Percentiles rank a stretch among this genome's conserved stretches.
phyloP scores from a whole-genome alignment of 2,888 invertebrate species.

The Nipponacmea schrenckii region DNA sequence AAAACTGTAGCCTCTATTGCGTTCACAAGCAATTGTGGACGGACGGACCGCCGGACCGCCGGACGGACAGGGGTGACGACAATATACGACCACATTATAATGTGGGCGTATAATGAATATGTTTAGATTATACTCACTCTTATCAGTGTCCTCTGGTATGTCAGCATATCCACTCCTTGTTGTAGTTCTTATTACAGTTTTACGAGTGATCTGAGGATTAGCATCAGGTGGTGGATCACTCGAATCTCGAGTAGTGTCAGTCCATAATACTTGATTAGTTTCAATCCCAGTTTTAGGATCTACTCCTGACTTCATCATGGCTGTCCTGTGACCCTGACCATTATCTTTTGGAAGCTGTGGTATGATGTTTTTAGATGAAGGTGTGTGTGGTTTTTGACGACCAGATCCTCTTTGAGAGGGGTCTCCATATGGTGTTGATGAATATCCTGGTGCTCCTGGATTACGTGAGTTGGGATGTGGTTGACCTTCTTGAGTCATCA shows the following conservation, averaged over 20 bases:
- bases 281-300: conserved; percentile 52
- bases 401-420: conserved; percentile 21
- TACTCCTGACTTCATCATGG: conserved; percentile 47
- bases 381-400: conserved; percentile 14
- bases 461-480: conserved; percentile 17
- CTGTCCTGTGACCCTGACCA: conserved; percentile 44
- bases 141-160: conserved; percentile 44
- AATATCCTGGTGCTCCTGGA: conserved; percentile 42
- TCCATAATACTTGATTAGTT: conserved; percentile 56
- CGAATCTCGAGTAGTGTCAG: conserved; percentile 51
- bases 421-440: conserved; percentile 42
- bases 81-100: too few species aligned
- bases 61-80: too few species aligned
- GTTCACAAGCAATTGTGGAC: too few species aligned
- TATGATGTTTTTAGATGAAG: conserved; percentile 25
- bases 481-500: conserved; percentile 35
- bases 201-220: conserved; percentile 53
- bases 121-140: conserved; percentile 42
- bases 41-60: too few species aligned
- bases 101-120: too few species aligned
- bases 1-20: too few species aligned
- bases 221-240: conserved; percentile 52
- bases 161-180: conserved; percentile 48
- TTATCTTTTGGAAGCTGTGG: conserved; percentile 47
- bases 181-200: conserved; percentile 55